Base-by-base conservation (phyloP, 2,113 vertebrate species). In the Ophthalmolycus amberensis region DNA sequence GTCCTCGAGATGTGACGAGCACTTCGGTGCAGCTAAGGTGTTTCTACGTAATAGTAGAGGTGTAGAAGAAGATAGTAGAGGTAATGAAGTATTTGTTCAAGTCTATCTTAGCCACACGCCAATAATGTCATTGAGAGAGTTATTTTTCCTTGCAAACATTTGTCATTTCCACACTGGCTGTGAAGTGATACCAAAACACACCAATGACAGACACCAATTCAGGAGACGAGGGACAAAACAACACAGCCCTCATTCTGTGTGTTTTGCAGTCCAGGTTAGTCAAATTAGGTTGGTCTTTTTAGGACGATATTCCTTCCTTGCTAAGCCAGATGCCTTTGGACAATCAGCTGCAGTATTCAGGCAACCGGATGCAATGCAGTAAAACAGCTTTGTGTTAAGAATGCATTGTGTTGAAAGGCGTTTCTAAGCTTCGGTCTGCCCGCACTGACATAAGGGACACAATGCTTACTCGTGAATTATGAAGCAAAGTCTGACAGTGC, bases 391-490 rank as follows among this genome's bases (percentile, higher is more conserved):
- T 54, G 15, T 6, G 20, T 48, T 38, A 8, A 60, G 32, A 52
- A 34, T 5, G 3, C 60, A 54, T 9, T 50, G 32, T 56, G 34
- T 1, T 20, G 15, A 63, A 42, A 71, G 6, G 34, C 29, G 27
- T 46, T 52, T 56, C 29, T 48, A 58, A 70, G 71, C 52, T 73
- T 64, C 50, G 46, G 10, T 52, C 46, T 20, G 18, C 59, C 37
- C 20, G 0, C 48, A 5, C 44, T 56, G 27, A 34, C 25, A 64
- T 56, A 32, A 79, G n/a, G 34, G 18, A 79, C 4, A 14, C 15
- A 69, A 14, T 42, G 42, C 34, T 40, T 59, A 34, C 14, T 44
- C 14, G 22, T 74, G 27, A 74, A 62, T 46, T 54, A 46, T 79
- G 44, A 54, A 74, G 46, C 15, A 27, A 46, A 60, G 20, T 67